Conservation (phyloP, 2,113 vertebrate species). For the Lophochroa leadbeateri region DNA sequence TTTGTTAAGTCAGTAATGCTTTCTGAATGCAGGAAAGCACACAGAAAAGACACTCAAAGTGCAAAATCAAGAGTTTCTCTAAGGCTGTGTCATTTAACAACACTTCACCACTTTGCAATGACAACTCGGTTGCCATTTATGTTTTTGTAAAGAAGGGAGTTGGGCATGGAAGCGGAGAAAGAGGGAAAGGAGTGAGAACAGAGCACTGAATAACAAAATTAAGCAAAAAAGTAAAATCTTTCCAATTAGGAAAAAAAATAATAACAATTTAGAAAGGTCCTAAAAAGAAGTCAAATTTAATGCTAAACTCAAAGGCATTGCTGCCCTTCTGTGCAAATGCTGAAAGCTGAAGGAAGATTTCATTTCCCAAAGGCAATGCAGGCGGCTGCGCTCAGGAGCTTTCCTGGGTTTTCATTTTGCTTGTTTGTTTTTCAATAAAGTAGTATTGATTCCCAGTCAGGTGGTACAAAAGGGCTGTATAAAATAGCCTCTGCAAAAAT, state of each 20-base stretch:
- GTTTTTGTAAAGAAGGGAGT: background rate
- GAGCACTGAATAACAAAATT: background rate
- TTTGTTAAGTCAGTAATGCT: background rate
- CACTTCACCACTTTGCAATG: background rate
- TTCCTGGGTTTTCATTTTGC: background rate
- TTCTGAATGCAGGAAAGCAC: background rate
- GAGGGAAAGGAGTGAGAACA: background rate
- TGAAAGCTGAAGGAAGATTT: background rate
- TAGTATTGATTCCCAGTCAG: conserved; percentile 20
- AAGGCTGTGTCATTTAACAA: background rate
- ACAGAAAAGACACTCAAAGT: background rate
- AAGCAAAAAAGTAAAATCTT: background rate
- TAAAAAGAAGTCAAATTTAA: background rate
- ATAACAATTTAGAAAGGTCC: background rate
- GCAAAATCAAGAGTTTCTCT: background rate
- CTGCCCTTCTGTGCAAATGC: background rate
- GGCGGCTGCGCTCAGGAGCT: background rate
- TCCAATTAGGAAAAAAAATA: background rate
- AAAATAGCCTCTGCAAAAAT: background rate
- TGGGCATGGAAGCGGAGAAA: background rate
- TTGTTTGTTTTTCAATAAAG: conserved; percentile 38
- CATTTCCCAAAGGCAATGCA: background rate
- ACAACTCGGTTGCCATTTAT: background rate
- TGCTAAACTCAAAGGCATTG: background rate
- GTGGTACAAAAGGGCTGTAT: background rate